Evolutionary conservation across 1,140 invertebrate species (phyloP).

Genomic region (Fopius arisanus): DNA sequence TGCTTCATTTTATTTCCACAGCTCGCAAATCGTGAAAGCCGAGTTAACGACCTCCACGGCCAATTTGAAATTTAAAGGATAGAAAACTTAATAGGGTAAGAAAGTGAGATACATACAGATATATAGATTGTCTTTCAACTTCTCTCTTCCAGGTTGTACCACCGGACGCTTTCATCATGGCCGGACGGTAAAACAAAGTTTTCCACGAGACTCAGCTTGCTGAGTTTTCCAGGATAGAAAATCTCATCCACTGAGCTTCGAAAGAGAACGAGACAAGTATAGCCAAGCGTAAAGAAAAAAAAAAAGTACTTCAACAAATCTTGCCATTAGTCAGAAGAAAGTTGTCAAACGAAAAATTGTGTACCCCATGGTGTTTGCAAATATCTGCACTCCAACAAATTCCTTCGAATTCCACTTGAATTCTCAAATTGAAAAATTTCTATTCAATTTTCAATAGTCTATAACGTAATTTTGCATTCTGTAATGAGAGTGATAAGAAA

Average conservation of each 20-base stretch:
- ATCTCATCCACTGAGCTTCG: slow-evolving; percentile 11
- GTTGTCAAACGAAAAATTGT: background rate
- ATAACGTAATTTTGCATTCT: too few species aligned
- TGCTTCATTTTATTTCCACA: slow-evolving; percentile 12
- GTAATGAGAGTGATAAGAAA: too few species aligned
- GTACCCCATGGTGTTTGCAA: background rate
- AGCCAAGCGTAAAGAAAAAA: slow-evolving; percentile 14
- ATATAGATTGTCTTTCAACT: background rate
- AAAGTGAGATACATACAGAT: slow-evolving; percentile 3
- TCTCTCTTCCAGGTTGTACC: slow-evolving; percentile 12
- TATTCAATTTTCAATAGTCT: too few species aligned
- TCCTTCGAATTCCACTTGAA: too few species aligned
- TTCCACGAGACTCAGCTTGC: slow-evolving; percentile 14
- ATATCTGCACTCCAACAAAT: too few species aligned
- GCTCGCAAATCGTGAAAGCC: slow-evolving; percentile 28
- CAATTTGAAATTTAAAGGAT: slow-evolving; percentile 39
- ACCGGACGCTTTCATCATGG: slow-evolving; percentile 31
- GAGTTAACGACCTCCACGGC: slow-evolving; percentile 32
- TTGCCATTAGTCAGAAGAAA: slow-evolving; percentile 24
- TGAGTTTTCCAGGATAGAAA: slow-evolving; percentile 23
- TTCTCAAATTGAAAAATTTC: too few species aligned
- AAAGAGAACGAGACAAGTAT: slow-evolving; percentile 15
- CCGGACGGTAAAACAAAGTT: slow-evolving; percentile 35
- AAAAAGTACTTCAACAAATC: slow-evolving; percentile 9
- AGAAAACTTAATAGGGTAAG: slow-evolving; percentile 28